Evolutionary conservation across 2,113 vertebrate genomes (phyloP).

Genomic region (Podarcis muralis): DNA sequence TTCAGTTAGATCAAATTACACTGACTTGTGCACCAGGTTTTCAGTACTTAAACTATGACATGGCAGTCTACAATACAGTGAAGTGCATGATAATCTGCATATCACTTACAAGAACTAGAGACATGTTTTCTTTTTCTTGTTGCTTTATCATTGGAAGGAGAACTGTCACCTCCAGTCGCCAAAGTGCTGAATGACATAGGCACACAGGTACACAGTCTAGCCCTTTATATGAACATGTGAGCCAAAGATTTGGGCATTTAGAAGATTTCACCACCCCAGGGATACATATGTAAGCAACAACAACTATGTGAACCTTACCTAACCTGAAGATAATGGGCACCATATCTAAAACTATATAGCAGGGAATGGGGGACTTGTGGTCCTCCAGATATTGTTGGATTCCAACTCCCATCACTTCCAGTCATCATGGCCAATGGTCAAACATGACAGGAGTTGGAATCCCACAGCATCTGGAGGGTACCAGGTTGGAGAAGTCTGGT

Average conservation of each 20-base stretch:
- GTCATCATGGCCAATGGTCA: too few relatives aligned
- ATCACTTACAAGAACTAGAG: constrained; percentile 9
- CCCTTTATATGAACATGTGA: background rate
- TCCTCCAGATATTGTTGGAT: too few relatives aligned
- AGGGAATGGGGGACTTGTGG: too few relatives aligned
- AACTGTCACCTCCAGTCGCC: background rate
- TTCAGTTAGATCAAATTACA: background rate
- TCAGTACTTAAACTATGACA: background rate
- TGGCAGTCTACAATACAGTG: background rate
- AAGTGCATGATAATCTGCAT: background rate
- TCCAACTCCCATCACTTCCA: too few relatives aligned
- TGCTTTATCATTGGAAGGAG: constrained; percentile 23
- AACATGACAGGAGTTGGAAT: too few relatives aligned
- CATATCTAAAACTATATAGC: too few relatives aligned
- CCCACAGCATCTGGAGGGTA: too few relatives aligned
- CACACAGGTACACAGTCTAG: accelerated
- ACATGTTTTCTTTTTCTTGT: constrained; percentile 6
- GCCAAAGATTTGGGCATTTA: background rate
- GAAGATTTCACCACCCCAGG: background rate
- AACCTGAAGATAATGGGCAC: too few relatives aligned
- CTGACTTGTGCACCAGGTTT: background rate
- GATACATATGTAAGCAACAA: too few relatives aligned
- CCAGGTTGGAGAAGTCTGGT: too few relatives aligned
- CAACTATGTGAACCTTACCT: background rate
- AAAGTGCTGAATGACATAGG: background rate